phyloP scores from a whole-genome alignment of 1,140 invertebrate genomes.

The Drosophila quadrilineata region DNA sequence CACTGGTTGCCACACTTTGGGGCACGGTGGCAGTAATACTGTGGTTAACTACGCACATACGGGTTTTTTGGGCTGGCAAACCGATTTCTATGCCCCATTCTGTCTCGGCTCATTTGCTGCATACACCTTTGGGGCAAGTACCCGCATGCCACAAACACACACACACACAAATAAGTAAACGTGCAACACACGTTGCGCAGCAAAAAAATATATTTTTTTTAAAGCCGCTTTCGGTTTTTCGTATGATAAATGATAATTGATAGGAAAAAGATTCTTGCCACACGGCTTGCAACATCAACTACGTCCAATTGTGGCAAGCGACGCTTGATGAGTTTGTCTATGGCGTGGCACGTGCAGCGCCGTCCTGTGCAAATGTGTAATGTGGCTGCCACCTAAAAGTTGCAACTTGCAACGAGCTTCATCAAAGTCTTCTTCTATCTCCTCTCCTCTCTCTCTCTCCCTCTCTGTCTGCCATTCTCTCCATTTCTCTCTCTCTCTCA shows the following conservation, averaged over 20 bases:
- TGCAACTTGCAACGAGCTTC: conserved; percentile 29
- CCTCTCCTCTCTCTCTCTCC: background rate
- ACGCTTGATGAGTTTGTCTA: conserved; percentile 13
- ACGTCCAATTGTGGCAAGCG: too few relatives aligned
- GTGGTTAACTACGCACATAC: conserved; percentile 10
- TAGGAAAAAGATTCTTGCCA: background rate
- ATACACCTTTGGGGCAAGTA: background rate
- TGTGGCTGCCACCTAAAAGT: conserved; percentile 24
- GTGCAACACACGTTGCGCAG: background rate
- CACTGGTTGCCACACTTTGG: conserved; percentile 7
- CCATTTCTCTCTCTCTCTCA: background rate
- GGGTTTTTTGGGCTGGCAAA: too few relatives aligned
- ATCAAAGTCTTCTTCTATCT: conserved; percentile 24
- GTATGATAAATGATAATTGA: conserved; percentile 4
- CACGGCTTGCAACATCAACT: conserved; percentile 4
- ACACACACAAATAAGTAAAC: too few relatives aligned
- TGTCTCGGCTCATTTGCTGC: background rate
- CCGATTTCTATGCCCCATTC: background rate
- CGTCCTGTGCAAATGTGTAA: conserved; percentile 11
- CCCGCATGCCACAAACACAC: too few relatives aligned
- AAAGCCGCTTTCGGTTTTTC: background rate
- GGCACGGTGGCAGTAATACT: background rate
- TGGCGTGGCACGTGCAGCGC: conserved; percentile 11
- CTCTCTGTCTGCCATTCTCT: background rate
- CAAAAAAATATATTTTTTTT: background rate